phyloP scores from a whole-genome alignment of 2,888 invertebrate species.

The Rutpela maculata region DNA sequence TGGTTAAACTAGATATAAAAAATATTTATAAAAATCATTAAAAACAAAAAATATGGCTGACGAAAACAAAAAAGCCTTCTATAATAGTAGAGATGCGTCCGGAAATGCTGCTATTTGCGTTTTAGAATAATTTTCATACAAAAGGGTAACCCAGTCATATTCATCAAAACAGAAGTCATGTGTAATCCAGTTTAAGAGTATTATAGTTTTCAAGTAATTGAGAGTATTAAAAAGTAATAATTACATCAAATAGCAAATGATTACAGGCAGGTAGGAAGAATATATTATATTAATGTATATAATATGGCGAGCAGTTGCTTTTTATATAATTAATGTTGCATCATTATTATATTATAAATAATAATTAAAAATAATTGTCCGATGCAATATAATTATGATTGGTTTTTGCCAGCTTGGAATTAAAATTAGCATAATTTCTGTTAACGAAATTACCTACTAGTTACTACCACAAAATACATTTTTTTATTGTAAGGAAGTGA shows the following conservation, averaged over 20 bases:
- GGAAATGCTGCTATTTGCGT: too few relatives aligned
- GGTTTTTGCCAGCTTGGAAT: neutral
- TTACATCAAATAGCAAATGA: slow-evolving; percentile 10
- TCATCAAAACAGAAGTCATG: neutral
- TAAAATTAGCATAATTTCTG: neutral
- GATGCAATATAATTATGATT: neutral
- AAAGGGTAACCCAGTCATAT: too few relatives aligned
- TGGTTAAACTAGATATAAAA: too few relatives aligned
- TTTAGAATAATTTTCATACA: too few relatives aligned
- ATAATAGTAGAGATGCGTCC: too few relatives aligned
- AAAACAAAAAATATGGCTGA: too few relatives aligned
- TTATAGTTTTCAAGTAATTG: slow-evolving; percentile 15
- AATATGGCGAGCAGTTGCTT: slow-evolving; percentile 5
- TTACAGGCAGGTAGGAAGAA: slow-evolving; percentile 2
- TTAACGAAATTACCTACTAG: too few relatives aligned
- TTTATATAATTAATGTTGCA: slow-evolving; percentile 25
- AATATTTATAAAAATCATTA: too few relatives aligned
- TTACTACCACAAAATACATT: too few relatives aligned
- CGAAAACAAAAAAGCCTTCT: too few relatives aligned
- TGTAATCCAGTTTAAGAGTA: neutral
- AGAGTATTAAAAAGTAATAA: slow-evolving; percentile 4
- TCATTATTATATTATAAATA: slow-evolving; percentile 11
- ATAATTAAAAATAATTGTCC: slow-evolving; percentile 29
- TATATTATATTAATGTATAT: slow-evolving; percentile 22
- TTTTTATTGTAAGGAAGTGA: too few relatives aligned